Evolutionary conservation across 2,888 invertebrate species (phyloP).

Genomic region (Acanthosepion lycidas): DNA sequence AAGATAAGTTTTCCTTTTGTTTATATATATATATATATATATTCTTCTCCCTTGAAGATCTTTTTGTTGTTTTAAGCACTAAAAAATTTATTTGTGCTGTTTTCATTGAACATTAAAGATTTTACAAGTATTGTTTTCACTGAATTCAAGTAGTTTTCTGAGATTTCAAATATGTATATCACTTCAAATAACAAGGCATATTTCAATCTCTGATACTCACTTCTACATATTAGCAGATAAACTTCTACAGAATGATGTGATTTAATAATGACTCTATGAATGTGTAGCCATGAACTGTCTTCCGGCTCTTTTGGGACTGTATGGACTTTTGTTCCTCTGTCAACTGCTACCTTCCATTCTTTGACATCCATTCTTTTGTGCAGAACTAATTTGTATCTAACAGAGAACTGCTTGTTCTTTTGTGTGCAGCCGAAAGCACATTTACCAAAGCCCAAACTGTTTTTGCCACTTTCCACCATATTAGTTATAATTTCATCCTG

Average conservation of each 20-base stretch:
- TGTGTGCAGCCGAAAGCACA: not conserved
- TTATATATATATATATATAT: too few species aligned
- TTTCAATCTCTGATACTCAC: not conserved
- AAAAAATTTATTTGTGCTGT: too few species aligned
- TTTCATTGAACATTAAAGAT: too few species aligned
- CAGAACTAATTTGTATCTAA: constrained; percentile 8
- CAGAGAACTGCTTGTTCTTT: not conserved
- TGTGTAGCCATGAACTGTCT: not conserved
- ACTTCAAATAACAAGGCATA: not conserved
- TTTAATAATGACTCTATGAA: not conserved
- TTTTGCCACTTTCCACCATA: not conserved
- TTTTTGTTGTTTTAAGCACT: too few species aligned
- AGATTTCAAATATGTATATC: not conserved
- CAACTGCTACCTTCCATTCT: not conserved
- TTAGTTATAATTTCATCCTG: not conserved
- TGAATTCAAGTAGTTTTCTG: too few species aligned
- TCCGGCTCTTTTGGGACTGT: not conserved
- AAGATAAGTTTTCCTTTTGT: too few species aligned
- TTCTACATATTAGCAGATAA: not conserved
- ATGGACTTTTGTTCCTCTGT: not conserved
- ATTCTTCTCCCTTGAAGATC: too few species aligned
- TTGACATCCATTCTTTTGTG: not conserved
- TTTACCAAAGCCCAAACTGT: constrained; percentile 9
- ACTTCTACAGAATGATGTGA: not conserved
- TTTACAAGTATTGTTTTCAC: too few species aligned